Evolutionary conservation across 1,140 invertebrate genomes (phyloP).

Genomic region (Megalopta genalis): DNA sequence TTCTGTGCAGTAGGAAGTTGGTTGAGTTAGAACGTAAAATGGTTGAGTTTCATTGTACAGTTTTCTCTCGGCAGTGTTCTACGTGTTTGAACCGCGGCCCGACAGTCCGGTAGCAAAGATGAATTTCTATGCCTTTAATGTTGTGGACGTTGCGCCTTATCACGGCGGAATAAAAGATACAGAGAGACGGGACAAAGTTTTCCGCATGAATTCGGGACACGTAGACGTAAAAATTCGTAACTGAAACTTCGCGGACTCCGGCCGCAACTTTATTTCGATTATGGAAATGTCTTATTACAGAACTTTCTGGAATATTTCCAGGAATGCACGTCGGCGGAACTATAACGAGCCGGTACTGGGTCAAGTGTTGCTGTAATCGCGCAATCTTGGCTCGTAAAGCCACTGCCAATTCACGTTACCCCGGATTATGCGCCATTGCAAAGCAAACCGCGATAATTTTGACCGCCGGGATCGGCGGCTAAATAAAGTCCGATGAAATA

Average conservation of each 20-base stretch:
- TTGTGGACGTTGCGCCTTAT: not conserved
- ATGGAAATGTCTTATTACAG: conserved; percentile 43
- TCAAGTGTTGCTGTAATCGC: conserved; percentile 45
- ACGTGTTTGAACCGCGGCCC: too few species aligned
- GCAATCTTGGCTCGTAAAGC: conserved; percentile 46
- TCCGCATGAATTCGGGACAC: not conserved
- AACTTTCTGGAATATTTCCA: conserved; percentile 45
- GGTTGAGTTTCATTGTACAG: too few species aligned
- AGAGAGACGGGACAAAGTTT: not conserved
- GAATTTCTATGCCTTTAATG: too few species aligned
- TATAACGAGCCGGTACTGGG: conserved; percentile 41
- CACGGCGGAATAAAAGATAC: not conserved
- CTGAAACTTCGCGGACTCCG: conserved; percentile 3
- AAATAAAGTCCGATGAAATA: conserved; percentile 21
- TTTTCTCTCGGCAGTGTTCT: too few species aligned
- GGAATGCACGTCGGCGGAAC: conserved; percentile 22
- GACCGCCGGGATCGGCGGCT: not conserved
- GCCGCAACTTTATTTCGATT: conserved; percentile 26
- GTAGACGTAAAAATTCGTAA: conserved; percentile 10
- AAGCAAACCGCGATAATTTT: not conserved
- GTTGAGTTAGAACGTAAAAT: too few species aligned
- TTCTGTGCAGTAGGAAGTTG: too few species aligned
- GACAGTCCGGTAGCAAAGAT: too few species aligned
- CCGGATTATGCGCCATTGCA: conserved; percentile 17
- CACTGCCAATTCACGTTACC: conserved; percentile 41